phyloP scores from a whole-genome alignment of 2,888 invertebrate genomes.

The Drosophila infuscata region DNA sequence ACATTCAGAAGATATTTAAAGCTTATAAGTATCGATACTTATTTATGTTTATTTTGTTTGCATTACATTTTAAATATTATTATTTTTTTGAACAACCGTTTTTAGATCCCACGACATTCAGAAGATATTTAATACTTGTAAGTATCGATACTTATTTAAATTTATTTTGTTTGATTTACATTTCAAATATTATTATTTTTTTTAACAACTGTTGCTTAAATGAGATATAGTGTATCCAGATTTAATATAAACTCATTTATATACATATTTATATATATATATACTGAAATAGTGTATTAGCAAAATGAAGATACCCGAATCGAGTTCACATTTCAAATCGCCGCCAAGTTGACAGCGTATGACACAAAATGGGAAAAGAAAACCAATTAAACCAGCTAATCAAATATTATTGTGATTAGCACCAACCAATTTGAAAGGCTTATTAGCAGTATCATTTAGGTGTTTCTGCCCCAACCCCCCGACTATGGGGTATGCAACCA shows the following conservation, averaged over 20 bases:
- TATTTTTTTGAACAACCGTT: no score
- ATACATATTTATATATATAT: no score
- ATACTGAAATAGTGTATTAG: not conserved
- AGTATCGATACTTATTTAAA: not conserved
- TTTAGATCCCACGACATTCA: no score
- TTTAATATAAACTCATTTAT: not conserved
- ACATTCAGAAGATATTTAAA: no score
- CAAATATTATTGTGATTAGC: slow-evolving; percentile 83
- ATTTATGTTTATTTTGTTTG: not conserved
- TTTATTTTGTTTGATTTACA: not conserved
- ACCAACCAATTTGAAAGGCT: slow-evolving; percentile 76
- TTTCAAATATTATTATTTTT: not conserved
- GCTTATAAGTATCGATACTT: no score
- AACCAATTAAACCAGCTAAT: slow-evolving; percentile 80
- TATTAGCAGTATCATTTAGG: slow-evolving; percentile 79
- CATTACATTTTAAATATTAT: not conserved
- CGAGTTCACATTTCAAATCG: not conserved
- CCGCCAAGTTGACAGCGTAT: slow-evolving; percentile 54
- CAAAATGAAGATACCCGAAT: slow-evolving; percentile 6
- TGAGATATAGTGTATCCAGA: not conserved
- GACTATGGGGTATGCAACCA: not conserved
- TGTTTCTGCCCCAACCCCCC: slow-evolving; percentile 23
- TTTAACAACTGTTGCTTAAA: not conserved
- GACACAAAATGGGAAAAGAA: slow-evolving; percentile 67
- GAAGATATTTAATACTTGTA: no score